These are phyloP conservation scores for Sinelater perroti DNA, from an alignment of 2,888 invertebrate species.

Conservation along the genomic window DNA sequence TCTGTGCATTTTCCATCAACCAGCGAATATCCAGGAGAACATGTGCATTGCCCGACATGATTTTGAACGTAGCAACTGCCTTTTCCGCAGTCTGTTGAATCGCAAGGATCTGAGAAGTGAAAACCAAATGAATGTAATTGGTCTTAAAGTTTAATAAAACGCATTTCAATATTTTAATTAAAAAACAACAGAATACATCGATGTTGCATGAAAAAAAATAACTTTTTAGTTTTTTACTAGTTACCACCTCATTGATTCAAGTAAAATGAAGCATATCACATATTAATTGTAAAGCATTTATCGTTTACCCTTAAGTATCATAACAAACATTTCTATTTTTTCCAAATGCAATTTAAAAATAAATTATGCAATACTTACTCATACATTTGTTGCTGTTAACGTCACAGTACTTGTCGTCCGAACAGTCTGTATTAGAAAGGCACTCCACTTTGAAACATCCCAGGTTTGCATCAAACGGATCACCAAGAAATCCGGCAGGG, in stretches of 20 bases:
- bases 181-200: no score
- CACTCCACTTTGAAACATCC: slow-evolving; percentile 93
- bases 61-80: slow-evolving; percentile 79
- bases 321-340: not conserved
- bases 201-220: slow-evolving; percentile 23
- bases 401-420: slow-evolving; percentile 79
- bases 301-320: no score
- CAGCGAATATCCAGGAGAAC: slow-evolving; percentile 77
- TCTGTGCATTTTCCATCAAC: slow-evolving; percentile 76
- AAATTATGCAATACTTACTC: slow-evolving; percentile 65
- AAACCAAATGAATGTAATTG: slow-evolving; percentile 21
- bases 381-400: slow-evolving; percentile 78
- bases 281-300: no score
- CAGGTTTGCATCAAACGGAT: slow-evolving; percentile 76
- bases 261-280: no score
- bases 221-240: no score
- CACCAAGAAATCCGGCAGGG: slow-evolving; percentile 83
- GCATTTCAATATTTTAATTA: not conserved
- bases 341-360: not conserved
- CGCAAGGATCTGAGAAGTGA: slow-evolving; percentile 75
- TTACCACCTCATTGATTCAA: no score
- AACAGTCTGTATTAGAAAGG: slow-evolving; percentile 78
- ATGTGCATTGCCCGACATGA: slow-evolving; percentile 78
- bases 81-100: slow-evolving; percentile 78
- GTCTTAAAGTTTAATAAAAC: not conserved